Base-by-base conservation (phyloP, 1,140 invertebrate species). In the Metopolophium dirhodum region DNA sequence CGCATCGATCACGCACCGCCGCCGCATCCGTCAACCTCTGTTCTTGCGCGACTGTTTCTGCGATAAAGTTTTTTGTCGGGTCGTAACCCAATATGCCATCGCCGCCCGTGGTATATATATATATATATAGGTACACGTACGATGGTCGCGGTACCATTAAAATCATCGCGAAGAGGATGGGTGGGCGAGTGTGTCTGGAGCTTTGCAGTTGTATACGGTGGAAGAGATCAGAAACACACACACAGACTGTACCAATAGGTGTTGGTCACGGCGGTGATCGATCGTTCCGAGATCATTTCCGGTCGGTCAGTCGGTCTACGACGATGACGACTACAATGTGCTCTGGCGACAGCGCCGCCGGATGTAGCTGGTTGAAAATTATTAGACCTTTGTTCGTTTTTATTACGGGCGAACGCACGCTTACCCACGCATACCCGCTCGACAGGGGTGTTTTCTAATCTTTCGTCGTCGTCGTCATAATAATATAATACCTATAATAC, bases 1-100 rank as follows among this genome's bases (percentile, higher is more conserved):
- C 47, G 77, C 91, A 92, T 92, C 91, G 77, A 92, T 92, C 91
- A 92, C 77, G 54, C 77, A 18, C 35, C 30, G 9, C 26, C 30
- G 22, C 35, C 82, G n/a, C 49, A 85, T 92, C 91, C 77, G 85
- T 85, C 77, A 92, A 85, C 30, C 30, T 68, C 14, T 2, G 4
- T 51, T 20, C n/a, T 20, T 85, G 54, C 30, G 22, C 26, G 47
- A 22, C 30, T n/a, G n/a, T 77, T 26, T 35, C 41, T 49, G 7
- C 35, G 35, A 37, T 92, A 51, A 51, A 92, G 22, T 54, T 85
- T 92, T 92, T 92, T 3, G 51, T 30, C n/a, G 18, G 20, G 49
- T 41, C 7, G 91, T 92, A 92, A 92, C 47, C 45, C 49, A 49
- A 92, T 92, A 49, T 35, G 47, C 47, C 45, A 4, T 41, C 23